These are phyloP conservation scores for Drosophila persimilis DNA, from an alignment of 1,140 invertebrate genomes.

Conservation along the genomic window DNA sequence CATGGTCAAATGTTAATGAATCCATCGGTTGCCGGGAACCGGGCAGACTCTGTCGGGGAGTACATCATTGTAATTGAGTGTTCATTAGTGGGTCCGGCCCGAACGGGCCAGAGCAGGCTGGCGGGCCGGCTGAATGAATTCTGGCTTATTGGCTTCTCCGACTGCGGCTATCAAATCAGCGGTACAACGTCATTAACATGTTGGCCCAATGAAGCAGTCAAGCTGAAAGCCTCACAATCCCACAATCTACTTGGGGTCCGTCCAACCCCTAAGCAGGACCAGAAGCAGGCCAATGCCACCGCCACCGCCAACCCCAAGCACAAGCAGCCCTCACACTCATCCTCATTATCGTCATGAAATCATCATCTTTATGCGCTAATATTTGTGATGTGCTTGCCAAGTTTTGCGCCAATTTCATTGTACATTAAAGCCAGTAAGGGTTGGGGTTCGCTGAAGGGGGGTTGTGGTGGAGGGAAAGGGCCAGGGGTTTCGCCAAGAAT, in stretches of 20 bases:
- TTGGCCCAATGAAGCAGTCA: constrained; percentile 45
- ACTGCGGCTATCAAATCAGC: constrained; percentile 66
- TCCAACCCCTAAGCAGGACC: background rate
- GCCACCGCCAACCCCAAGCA: constrained; percentile 8
- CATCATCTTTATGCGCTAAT: constrained; percentile 80
- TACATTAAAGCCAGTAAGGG: constrained; percentile 63
- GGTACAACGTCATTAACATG: constrained; percentile 72
- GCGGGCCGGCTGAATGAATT: constrained; percentile 52
- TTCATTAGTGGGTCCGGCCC: constrained; percentile 65
- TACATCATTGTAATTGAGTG: constrained; percentile 81
- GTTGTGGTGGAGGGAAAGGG: background rate
- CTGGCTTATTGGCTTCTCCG: constrained; percentile 68
- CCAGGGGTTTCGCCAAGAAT: constrained; percentile 17
- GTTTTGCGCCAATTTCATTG: constrained; percentile 75
- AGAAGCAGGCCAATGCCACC: too few species aligned
- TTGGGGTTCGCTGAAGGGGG: background rate
- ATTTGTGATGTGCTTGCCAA: constrained; percentile 78
- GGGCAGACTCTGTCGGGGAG: constrained; percentile 28
- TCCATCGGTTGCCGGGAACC: constrained; percentile 22
- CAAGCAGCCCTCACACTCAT: constrained; percentile 41
- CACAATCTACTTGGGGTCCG: constrained; percentile 1
- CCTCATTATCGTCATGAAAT: constrained; percentile 76
- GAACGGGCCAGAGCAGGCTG: background rate
- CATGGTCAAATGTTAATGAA: constrained; percentile 76
- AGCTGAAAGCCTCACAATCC: constrained; percentile 27